Evolutionary conservation across 1,140 invertebrate species (phyloP).

Genomic region (Condylostylus longicornis): DNA sequence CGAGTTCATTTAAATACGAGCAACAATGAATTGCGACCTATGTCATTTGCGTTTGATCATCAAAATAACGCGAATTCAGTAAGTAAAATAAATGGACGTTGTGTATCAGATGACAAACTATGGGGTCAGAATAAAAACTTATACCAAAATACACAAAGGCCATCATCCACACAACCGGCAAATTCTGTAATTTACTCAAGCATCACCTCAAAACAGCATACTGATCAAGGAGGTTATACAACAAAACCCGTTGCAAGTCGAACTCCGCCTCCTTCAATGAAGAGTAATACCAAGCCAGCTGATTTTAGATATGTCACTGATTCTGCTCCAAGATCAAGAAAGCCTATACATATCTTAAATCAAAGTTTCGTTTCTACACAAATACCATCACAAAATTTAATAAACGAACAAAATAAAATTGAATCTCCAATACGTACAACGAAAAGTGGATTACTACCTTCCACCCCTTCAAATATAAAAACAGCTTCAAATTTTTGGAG

Average conservation of each 20-base stretch:
- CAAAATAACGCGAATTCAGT: not conserved
- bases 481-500: conserved; percentile 34
- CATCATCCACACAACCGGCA: conserved; percentile 41
- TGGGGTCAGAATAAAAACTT: conserved; percentile 11
- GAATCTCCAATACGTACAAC: conserved; percentile 23
- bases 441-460: conserved; percentile 18
- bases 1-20: conserved; percentile 21
- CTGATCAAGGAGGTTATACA: too few species aligned
- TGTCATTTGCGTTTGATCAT: conserved; percentile 37
- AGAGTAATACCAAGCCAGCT: conserved; percentile 19
- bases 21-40: conserved; percentile 28
- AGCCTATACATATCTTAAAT: conserved; percentile 42
- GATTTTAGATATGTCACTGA: conserved; percentile 49
- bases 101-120: conserved; percentile 30
- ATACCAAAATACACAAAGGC: conserved; percentile 24
- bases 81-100: conserved; percentile 12
- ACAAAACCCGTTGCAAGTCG: too few species aligned
- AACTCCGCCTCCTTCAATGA: too few species aligned
- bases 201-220: not conserved
- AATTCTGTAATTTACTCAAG: not conserved
- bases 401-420: too few species aligned
- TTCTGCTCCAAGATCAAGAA: conserved; percentile 45
- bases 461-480: conserved; percentile 29
- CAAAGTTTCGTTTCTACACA: conserved; percentile 9
- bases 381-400: not conserved